Evolutionary conservation across 2,113 vertebrate species (phyloP), one percentile per base, ranked within the genome.

Genomic region (Strigops habroptila): DNA sequence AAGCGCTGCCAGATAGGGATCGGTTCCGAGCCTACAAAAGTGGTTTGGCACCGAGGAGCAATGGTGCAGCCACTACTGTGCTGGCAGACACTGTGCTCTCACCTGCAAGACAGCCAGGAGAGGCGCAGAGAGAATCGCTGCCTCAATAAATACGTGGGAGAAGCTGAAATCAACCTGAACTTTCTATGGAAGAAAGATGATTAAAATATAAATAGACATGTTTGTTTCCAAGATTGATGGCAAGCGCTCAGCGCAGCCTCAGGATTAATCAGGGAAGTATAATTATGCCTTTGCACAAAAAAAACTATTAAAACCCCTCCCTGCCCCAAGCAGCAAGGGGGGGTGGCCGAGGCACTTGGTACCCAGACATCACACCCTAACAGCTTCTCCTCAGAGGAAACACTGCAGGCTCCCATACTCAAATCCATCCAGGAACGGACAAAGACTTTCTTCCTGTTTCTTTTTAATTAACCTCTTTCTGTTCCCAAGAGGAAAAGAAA

Each of bases 141-240:
- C 11, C 25, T 53, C 95, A 91, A 97, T 97, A 98, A 96, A 97
- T 97, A 97, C 69, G 91, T 85, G 96, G 94, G 93, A 97, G 97
- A 95, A 96, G 92, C 97, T 90, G 89, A 97, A 97, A 98, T 97
- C 97, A 97, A 93, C 97, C 90, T 82, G 93, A 97, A 97, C 97
- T 96, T 97, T 16, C 57, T n/a, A 65, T 86, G 71, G 90, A 93
- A 88, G 96, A 96, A 95, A 98, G 96, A 96, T 94, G 97, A 97
- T 97, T 97, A 97, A 97, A 98, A 98, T 98, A 98, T 97, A 98
- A 98, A 98, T 96, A 98, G 97, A 97, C 95, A 70, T 96, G 97
- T 97, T 98, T 98, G 98, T 98, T 98, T 96, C 97, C 86, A 94
- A 97, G 97, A 97, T 97, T 97, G 97, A 96, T 91, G 91, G 94